Evolutionary conservation across 2,888 invertebrate species (phyloP).

Genomic region (Petrophora chlorosata): DNA sequence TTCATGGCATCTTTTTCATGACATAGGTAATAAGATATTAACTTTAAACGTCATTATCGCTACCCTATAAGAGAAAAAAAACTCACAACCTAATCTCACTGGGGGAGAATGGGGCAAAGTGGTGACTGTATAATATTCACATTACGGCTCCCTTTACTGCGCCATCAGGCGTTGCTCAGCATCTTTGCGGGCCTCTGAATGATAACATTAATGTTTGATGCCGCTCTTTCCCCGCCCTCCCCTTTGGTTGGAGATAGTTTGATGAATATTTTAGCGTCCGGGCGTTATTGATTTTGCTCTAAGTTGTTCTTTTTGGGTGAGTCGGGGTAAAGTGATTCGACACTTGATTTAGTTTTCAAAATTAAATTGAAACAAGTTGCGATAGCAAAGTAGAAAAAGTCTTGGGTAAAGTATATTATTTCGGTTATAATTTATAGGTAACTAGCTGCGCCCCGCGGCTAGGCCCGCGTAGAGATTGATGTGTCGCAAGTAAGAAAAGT

Average conservation of each 20-base stretch:
- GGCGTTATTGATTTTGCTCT: slow-evolving; percentile 55
- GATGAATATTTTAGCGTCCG: slow-evolving; percentile 61
- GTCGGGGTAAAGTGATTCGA: slow-evolving; percentile 12
- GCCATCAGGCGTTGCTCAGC: slow-evolving; percentile 73
- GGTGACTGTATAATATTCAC: slow-evolving; percentile 77
- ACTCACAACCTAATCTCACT: slow-evolving; percentile 34
- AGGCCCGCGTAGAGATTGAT: too few relatives aligned
- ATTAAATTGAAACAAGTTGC: too few relatives aligned
- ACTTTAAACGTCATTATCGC: slow-evolving; percentile 29
- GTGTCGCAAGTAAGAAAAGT: too few relatives aligned
- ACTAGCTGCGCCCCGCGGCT: too few relatives aligned
- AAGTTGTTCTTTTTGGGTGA: slow-evolving; percentile 31
- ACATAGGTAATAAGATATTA: not conserved
- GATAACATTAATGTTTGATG: slow-evolving; percentile 76
- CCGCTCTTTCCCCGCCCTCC: slow-evolving; percentile 55
- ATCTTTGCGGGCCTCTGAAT: slow-evolving; percentile 73
- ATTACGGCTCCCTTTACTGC: slow-evolving; percentile 69
- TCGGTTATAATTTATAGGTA: too few relatives aligned
- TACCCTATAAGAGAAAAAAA: slow-evolving; percentile 22
- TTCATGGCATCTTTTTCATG: not conserved
- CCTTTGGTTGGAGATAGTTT: slow-evolving; percentile 51
- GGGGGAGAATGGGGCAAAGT: slow-evolving; percentile 42
- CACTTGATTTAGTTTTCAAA: slow-evolving; percentile 6
- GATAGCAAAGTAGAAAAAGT: not conserved
- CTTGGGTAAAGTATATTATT: too few relatives aligned